phyloP scores from a whole-genome alignment of 1,140 invertebrate species.

The Venustaconcha ellipsiformis region DNA sequence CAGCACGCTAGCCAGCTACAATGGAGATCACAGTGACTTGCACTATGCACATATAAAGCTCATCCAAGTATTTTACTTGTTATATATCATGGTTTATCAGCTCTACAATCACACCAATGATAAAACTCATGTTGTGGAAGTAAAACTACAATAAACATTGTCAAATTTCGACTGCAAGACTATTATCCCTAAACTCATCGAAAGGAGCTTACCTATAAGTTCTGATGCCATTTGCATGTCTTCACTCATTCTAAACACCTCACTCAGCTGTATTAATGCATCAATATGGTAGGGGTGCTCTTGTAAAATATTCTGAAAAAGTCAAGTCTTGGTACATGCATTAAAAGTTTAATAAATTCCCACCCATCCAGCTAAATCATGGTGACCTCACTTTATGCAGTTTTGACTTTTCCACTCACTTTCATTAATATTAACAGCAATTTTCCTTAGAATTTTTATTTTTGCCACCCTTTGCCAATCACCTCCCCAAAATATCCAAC shows the following conservation, averaged over 20 bases:
- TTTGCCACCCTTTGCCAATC: not conserved
- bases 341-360: not conserved
- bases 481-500: no score
- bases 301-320: conserved; percentile 78
- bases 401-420: no score
- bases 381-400: not conserved
- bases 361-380: not conserved
- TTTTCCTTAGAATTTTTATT: not conserved
- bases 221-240: conserved; percentile 84
- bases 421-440: not conserved
- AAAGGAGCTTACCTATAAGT: conserved; percentile 72
- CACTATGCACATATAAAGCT: no score
- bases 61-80: no score
- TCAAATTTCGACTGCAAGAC: not conserved
- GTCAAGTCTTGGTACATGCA: conserved; percentile 7
- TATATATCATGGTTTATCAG: no score
- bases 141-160: no score
- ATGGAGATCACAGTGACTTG: no score
- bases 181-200: not conserved
- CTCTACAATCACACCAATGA: no score
- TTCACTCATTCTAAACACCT: conserved; percentile 84
- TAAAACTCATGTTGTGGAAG: no score
- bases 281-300: conserved; percentile 86
- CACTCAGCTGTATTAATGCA: conserved; percentile 85
- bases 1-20: no score